These are phyloP conservation scores for Lycophotia porphyrea DNA, from an alignment of 2,888 invertebrate species.

Conservation along the genomic window DNA sequence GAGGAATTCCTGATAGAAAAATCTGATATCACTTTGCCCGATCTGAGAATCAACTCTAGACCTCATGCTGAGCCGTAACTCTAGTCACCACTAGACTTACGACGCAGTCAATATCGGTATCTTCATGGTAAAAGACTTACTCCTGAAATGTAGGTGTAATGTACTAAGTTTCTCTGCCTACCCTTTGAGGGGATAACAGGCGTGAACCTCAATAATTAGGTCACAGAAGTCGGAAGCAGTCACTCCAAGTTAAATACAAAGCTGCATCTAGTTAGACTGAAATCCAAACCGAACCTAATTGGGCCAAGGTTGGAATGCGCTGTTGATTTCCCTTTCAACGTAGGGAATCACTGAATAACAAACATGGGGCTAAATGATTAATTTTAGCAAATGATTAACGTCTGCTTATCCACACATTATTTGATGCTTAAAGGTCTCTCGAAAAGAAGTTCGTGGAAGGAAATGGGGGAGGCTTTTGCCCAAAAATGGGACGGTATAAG, in stretches of 20 bases:
- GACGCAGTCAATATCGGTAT: neutral
- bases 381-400: neutral
- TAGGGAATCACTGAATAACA: neutral
- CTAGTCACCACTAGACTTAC: neutral
- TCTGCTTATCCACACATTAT: neutral
- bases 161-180: neutral
- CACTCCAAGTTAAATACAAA: conserved; percentile 29
- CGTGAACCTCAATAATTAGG: conserved; percentile 13
- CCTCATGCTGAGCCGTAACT: neutral
- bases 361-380: neutral
- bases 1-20: neutral
- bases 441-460: neutral
- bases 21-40: neutral
- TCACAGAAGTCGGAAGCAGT: conserved; percentile 20
- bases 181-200: neutral
- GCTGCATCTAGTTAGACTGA: conserved; percentile 11
- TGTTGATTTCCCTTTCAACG: conserved; percentile 9
- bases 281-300: conserved; percentile 25
- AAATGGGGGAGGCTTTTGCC: neutral
- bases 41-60: neutral
- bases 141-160: neutral
- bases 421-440: neutral
- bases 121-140: neutral
- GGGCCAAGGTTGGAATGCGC: conserved; percentile 27
- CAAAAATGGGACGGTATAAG: neutral